These are phyloP conservation scores for Coenonympha glycerion DNA, from an alignment of 2,888 invertebrate genomes.

Conservation along the genomic window DNA sequence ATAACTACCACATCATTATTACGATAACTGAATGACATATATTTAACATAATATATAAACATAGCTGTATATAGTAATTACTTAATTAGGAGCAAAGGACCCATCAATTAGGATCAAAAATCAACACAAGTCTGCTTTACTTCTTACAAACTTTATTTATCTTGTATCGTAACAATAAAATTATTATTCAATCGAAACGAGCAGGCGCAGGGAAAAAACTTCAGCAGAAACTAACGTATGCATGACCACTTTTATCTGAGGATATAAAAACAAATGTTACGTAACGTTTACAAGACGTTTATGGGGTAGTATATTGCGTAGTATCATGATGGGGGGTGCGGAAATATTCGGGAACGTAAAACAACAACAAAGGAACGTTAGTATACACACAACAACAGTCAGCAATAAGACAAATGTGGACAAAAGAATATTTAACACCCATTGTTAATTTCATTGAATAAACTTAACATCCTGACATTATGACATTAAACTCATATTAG, in stretches of 20 bases:
- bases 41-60: too few species aligned
- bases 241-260: conserved; percentile 29
- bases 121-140: too few species aligned
- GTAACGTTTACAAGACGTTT: conserved; percentile 32
- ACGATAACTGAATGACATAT: too few species aligned
- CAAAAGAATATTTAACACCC: background rate
- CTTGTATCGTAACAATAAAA: conserved; percentile 1
- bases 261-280: conserved; percentile 30
- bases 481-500: too few species aligned
- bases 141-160: background rate
- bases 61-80: too few species aligned
- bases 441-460: too few species aligned
- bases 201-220: background rate
- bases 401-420: too few species aligned
- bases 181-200: background rate
- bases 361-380: conserved; percentile 14
- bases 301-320: conserved; percentile 28
- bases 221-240: conserved; percentile 21
- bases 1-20: too few species aligned
- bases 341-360: conserved; percentile 21
- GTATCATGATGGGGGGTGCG: conserved; percentile 23
- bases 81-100: too few species aligned
- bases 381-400: conserved; percentile 8
- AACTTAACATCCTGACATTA: too few species aligned
- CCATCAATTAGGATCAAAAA: too few species aligned